Conservation (phyloP, 1,140 invertebrate genomes). For the Hycleus phaleratus region DNA sequence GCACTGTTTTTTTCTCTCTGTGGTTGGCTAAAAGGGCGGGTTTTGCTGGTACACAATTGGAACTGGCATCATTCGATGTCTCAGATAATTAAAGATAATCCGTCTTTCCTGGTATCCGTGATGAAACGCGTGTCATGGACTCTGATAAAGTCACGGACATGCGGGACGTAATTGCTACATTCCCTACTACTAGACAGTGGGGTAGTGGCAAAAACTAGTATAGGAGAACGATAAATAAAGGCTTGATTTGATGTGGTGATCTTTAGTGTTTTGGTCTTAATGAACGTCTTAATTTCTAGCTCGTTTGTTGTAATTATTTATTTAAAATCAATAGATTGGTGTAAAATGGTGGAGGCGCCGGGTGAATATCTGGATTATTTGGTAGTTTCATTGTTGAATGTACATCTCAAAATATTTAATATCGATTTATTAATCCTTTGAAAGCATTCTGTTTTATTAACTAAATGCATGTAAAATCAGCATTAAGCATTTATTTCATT, state of each 20-base stretch:
- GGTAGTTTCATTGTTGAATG: no score
- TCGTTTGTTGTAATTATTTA: no score
- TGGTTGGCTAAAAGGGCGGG: neutral
- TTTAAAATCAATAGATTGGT: no score
- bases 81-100: conserved; percentile 33
- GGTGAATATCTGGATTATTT: no score
- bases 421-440: neutral
- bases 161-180: conserved; percentile 24
- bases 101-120: conserved; percentile 24
- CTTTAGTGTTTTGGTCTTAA: no score
- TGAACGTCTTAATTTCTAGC: no score
- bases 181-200: neutral
- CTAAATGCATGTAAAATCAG: no score
- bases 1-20: neutral
- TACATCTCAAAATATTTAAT: no score
- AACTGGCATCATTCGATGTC: conserved; percentile 26
- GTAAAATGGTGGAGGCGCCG: no score
- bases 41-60: conserved; percentile 17
- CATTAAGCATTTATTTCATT: conserved; percentile 7
- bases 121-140: conserved; percentile 26
- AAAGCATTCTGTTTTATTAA: conserved; percentile 15
- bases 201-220: no score
- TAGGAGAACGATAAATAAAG: no score
- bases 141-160: conserved; percentile 27
- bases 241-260: no score